Evolutionary conservation across 2,113 vertebrate genomes (phyloP).

Genomic region (Menura novaehollandiae): DNA sequence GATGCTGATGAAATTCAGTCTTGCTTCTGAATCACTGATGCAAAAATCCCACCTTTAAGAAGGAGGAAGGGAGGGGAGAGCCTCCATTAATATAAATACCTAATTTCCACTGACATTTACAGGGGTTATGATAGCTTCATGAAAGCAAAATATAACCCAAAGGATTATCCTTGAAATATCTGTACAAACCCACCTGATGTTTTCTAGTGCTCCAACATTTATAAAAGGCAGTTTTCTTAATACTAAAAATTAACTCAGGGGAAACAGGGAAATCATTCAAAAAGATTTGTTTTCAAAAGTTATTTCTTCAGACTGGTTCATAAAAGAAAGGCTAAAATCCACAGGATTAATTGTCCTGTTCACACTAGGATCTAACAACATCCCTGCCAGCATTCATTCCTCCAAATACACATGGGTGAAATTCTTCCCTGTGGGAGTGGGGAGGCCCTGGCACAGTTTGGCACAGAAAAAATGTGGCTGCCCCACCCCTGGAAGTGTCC

Average conservation of each 20-base stretch:
- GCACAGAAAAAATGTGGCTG: background rate
- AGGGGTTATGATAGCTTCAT: slow-evolving; percentile 33
- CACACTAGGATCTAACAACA: background rate
- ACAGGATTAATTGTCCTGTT: background rate
- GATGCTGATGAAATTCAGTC: slow-evolving; percentile 42
- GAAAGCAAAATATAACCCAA: slow-evolving; percentile 38
- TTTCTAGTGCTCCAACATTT: slow-evolving; percentile 15
- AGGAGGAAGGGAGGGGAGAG: background rate
- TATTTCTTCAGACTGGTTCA: background rate
- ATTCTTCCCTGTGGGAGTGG: background rate
- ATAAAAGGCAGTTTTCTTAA: slow-evolving; percentile 35
- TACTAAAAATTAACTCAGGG: slow-evolving; percentile 38
- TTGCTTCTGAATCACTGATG: slow-evolving; percentile 19
- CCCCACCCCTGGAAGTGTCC: background rate
- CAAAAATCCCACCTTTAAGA: slow-evolving; percentile 42
- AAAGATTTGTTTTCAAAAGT: background rate
- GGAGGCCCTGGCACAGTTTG: background rate
- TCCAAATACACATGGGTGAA: background rate
- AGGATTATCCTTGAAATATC: slow-evolving; percentile 49
- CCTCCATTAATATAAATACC: slow-evolving; percentile 29
- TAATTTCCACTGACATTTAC: slow-evolving; percentile 65
- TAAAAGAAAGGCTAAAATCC: background rate
- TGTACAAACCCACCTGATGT: slow-evolving; percentile 22
- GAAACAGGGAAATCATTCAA: background rate
- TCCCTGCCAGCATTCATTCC: background rate